These are phyloP conservation scores for Chondrosia reniformis DNA, from an alignment of 37 sponge, comb jelly and placozoan species.

Conservation along the genomic window DNA sequence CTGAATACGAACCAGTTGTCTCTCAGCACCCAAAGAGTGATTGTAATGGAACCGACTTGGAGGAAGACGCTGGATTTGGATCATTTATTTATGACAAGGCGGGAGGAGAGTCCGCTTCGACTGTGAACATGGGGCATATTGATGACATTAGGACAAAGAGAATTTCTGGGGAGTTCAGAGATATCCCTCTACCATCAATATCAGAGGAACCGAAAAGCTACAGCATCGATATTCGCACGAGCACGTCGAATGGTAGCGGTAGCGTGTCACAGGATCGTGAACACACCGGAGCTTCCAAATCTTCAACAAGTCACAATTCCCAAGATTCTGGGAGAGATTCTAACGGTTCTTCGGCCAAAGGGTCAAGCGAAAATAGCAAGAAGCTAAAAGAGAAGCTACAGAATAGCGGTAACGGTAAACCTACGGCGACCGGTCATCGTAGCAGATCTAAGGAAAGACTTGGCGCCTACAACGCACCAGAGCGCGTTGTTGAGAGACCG, in stretches of 20 bases:
- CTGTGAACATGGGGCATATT: conserved; percentile 48
- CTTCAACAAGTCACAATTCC: background rate
- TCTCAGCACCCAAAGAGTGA: conserved; percentile 46
- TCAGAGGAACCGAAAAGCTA: background rate
- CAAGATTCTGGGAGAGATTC: conserved; percentile 21
- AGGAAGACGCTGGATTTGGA: conserved; percentile 15
- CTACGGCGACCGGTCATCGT: background rate
- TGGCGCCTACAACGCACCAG: no score
- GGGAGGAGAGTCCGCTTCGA: conserved; percentile 62
- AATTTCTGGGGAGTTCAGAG: background rate
- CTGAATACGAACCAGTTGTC: conserved; percentile 25
- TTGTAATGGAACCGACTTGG: conserved; percentile 51
- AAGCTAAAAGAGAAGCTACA: background rate
- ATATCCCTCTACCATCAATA: background rate
- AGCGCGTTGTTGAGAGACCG: no score
- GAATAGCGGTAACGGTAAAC: background rate
- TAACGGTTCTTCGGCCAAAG: background rate
- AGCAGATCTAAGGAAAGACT: conserved; percentile 2
- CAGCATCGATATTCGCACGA: background rate
- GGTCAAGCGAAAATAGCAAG: background rate
- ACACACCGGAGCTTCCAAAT: background rate
- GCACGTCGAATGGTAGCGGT: background rate
- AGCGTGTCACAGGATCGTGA: background rate
- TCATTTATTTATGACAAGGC: conserved; percentile 46
- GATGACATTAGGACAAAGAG: background rate